Evolutionary conservation across 1,140 invertebrate species (phyloP).

Genomic region (Homalodisca vitripennis): DNA sequence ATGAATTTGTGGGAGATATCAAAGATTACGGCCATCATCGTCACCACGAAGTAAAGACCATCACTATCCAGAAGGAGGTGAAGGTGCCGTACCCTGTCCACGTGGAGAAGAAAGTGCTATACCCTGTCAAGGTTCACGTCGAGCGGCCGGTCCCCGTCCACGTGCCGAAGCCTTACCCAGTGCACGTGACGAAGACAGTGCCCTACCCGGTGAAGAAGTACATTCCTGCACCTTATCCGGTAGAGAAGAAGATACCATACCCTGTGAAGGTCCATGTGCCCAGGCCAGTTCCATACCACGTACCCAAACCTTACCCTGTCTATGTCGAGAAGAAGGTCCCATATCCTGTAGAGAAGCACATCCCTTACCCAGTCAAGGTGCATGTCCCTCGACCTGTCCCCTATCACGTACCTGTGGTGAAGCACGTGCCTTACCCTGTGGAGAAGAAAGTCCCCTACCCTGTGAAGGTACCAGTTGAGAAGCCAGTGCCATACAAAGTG

Average conservation of each 20-base stretch:
- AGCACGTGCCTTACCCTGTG: conserved; percentile 30
- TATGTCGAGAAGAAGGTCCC: conserved; percentile 63
- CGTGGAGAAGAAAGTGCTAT: conserved; percentile 51
- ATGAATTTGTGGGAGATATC: conserved; percentile 23
- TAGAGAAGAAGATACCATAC: conserved; percentile 34
- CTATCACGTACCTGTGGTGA: conserved; percentile 17
- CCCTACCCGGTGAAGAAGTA: conserved; percentile 54
- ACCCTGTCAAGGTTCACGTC: conserved; percentile 53
- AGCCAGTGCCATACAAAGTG: conserved; percentile 53
- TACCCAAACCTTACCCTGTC: conserved; percentile 61
- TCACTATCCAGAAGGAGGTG: conserved; percentile 70
- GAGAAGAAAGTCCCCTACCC: conserved; percentile 26
- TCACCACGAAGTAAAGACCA: conserved; percentile 67
- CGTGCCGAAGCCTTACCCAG: conserved; percentile 38
- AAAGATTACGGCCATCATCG: conserved; percentile 49
- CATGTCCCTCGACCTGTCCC: conserved; percentile 47
- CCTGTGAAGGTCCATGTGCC: conserved; percentile 29
- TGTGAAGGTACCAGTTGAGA: conserved; percentile 48
- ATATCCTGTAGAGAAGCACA: conserved; percentile 57
- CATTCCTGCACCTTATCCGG: conserved; percentile 44
- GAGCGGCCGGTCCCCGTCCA: conserved; percentile 40
- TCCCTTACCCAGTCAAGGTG: conserved; percentile 48
- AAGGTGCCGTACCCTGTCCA: conserved; percentile 63
- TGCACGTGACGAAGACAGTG: conserved; percentile 59
- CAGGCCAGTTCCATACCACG: conserved; percentile 47